Conservation (phyloP, 2,113 vertebrate genomes). For the Boleophthalmus pectinirostris region DNA sequence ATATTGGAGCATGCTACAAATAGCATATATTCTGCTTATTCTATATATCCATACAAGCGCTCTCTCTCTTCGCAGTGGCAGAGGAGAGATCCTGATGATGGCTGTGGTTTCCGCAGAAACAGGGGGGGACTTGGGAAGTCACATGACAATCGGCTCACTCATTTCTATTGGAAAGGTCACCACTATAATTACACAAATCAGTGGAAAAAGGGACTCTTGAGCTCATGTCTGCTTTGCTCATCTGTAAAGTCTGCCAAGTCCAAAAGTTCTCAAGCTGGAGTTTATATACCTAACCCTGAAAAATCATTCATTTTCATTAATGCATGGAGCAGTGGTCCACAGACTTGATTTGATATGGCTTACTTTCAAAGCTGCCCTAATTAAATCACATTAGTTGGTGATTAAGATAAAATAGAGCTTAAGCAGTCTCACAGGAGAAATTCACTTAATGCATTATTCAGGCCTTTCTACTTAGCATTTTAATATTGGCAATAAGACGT, state of each 20-base stretch:
- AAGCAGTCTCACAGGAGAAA: background rate
- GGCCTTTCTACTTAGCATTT: background rate
- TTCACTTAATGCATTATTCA: background rate
- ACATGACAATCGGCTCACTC: constrained; percentile 52
- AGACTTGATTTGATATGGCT: background rate
- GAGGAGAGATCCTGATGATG: constrained; percentile 28
- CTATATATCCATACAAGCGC: constrained; percentile 30
- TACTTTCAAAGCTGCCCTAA: background rate
- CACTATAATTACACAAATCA: constrained; percentile 74
- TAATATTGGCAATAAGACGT: background rate
- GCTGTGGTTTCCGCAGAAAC: constrained; percentile 54
- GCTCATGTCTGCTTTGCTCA: constrained; percentile 46
- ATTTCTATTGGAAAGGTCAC: constrained; percentile 66
- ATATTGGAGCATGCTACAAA: background rate
- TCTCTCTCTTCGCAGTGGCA: constrained; percentile 22
- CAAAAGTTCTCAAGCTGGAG: constrained; percentile 26
- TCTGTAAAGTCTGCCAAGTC: constrained; percentile 38
- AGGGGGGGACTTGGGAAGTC: constrained; percentile 25
- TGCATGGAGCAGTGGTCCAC: constrained; percentile 13
- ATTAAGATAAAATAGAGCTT: background rate
- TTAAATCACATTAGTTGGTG: background rate
- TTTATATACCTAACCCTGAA: constrained; percentile 49
- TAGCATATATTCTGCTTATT: no score
- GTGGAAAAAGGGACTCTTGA: constrained; percentile 61
- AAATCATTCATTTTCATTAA: constrained; percentile 60